Evolutionary conservation across 2,888 invertebrate genomes (phyloP), one percentile per base, ranked within the genome.

Genomic region (Melanargia galathea): DNA sequence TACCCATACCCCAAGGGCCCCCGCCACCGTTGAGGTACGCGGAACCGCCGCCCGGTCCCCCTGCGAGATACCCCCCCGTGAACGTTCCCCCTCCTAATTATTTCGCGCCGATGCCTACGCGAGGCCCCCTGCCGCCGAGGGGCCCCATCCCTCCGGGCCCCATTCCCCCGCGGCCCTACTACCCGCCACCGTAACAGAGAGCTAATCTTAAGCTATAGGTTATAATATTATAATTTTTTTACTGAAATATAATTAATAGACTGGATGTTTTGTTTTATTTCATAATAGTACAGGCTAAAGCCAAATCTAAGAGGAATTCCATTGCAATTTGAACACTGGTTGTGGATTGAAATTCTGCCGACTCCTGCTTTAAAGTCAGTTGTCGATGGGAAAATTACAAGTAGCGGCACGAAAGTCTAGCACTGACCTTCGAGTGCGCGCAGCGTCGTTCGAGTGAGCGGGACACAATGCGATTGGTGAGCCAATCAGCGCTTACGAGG

Each of bases 51-150:
- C 90, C 91, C 1, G 76, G 84, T 65, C 77, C 82, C 75, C 73
- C 83, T 70, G 46, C 79, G 26, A 75, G 85, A 45, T 84, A 79
- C 67, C 79, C 85, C 3, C 77, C 88, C 20, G 84, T 86, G 45
- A 80, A 86, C 73, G 79, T 92, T 56, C 86, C 92, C 52, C 89
- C 89, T 22, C 88, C 87, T 8, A 78, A 83, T 69, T 88, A 86
- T 77, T 87, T 81, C 75, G 80, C 83, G 1, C 81, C 83, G 0
- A 65, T 81, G 24, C 79, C 79, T 0, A 79, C 80, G 1, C 76
- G 80, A 30, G 78, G 79, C 5, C 88, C 80, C 20, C 79, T 81
- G 13, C 87, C 80, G n/a, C 83, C 82, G 0, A 78, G 82, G 0
- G 63, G 55, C 13, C 67, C 75, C 22, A 62, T 62, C n/a, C 68